Base-by-base conservation (phyloP, 2,113 vertebrate species). In the Gymnobelideus leadbeateri region DNA sequence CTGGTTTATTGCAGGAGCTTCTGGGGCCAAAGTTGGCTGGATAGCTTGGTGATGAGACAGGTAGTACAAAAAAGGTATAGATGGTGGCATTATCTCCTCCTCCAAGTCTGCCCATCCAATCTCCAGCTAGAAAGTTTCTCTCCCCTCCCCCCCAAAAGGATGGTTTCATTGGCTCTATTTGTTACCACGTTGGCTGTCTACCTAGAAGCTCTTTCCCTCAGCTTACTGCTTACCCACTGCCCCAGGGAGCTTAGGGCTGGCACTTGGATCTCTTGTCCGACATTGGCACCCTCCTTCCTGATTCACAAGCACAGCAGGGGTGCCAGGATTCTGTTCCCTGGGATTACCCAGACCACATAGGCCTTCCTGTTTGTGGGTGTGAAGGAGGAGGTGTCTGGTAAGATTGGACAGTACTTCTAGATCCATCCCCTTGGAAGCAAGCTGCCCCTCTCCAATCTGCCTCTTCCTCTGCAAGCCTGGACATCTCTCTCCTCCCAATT, bases 1-100 rank as follows among this genome's bases (percentile, higher is more conserved):
- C 90, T 91, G 57, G 47, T 96, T 97, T 95, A 96, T 89, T 93
- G 91, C 3, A n/a, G 89, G 53, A 57, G 49, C 25, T 96, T 96
- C 61, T 94, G 51, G 91, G 55, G 9, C 68, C 68, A 84, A 23
- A 43, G n/a, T 50, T 96, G 96, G 89, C 77, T 53, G 93, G 90
- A 23, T n/a, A 94, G 94, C 53, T 53, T 49, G 94, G 26, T 49
- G n/a, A 91, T 90, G 89, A 89, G 89, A 46, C 89, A 92, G 49
- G 0, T 96, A 94, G 61, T 95, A 89, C 26, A 51, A 91, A 89
- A 89, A 23, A 46, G 47, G 50, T 28, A 57, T 31, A 49, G 7
- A 49, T 19, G 52, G n/a, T 21, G n/a, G 19, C 68, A 84, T 84
- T 77, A 77, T 77, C 14, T 43, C 37, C 16, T 43, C 37, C 37